These are phyloP conservation scores for Piscicola geometra DNA, from an alignment of 2,888 invertebrate genomes.

Conservation along the genomic window DNA sequence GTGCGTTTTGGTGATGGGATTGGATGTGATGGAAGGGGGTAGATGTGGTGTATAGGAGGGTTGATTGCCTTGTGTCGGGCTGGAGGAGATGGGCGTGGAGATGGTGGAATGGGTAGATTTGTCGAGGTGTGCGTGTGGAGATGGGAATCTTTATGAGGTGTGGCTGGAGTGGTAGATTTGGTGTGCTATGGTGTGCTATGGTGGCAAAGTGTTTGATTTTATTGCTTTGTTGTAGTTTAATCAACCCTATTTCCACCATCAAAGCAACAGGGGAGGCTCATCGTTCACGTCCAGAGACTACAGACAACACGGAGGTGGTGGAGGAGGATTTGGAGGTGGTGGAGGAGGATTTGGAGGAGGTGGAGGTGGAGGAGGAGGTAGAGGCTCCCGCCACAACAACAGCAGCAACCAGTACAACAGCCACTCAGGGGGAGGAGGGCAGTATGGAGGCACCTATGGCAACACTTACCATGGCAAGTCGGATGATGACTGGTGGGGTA, in stretches of 20 bases:
- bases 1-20: not conserved
- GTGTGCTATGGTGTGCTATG: not conserved
- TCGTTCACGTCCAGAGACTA: slow-evolving; percentile 39
- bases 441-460: slow-evolving; percentile 36
- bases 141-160: not conserved
- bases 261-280: no score
- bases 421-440: slow-evolving; percentile 16
- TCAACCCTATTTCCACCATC: no score
- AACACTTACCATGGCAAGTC: slow-evolving; percentile 33
- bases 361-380: slow-evolving; percentile 16
- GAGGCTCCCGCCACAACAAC: slow-evolving; percentile 18
- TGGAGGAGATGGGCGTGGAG: not conserved
- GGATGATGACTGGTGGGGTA: slow-evolving; percentile 41
- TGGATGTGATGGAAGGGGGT: not conserved
- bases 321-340: slow-evolving; percentile 28
- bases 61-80: not conserved
- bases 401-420: not conserved
- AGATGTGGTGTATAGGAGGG: not conserved
- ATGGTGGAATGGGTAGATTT: not conserved
- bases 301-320: slow-evolving; percentile 32
- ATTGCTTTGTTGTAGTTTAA: no score
- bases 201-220: not conserved
- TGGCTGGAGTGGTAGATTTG: not conserved
- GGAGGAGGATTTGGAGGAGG: slow-evolving; percentile 14
- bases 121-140: no score